Base-by-base conservation (phyloP, 2,888 invertebrate species). In the Chrysina gloriosa region DNA sequence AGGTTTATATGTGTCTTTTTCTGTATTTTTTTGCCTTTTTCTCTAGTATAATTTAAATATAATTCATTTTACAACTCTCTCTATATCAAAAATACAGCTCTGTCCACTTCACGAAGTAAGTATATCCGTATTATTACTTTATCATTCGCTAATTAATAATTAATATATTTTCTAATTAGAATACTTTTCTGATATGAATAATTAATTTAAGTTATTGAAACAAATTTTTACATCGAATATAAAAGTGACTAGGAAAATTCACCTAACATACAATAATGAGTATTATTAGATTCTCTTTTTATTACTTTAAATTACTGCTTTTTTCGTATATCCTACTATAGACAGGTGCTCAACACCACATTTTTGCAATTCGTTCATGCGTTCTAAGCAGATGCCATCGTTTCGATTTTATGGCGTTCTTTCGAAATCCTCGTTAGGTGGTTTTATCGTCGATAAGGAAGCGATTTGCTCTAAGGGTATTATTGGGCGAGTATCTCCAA, bases 401-500 rank as follows among this genome's bases (percentile, higher is more conserved):
- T 36, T 14, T n/a, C 69, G 73, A 3, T 74, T 74, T 68, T 76
- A 76, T 66, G 75, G 73, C 16, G 72, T 69, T 54, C 75, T 75
- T 29, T 71, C 72, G 48, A 72, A 61, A 65, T 72, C 69, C n/a
- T 74, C 74, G 36, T 71, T 74, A 36, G 72, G 73, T 9, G 73
- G 71, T 61, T 71, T 72, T 25, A 71, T 69, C 48, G 72, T 71
- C 58, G 75, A 70, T 52, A 68, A 63, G 16, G 50, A 65, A 31
- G 61, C 45, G 6, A 70, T 42, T 25, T 67, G 69, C 21, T 69
- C 68, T n/a, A 65, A 65, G 5, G 69, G 72, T 34, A 65, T 71
- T 19, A 71, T 72, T 11, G 72, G 69, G 65, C 73, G 69, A 19
- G 69, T 58, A 9, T 42, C 58, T 27, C 61, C 65, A 31, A 61